Evolutionary conservation across 2,797 vertebrate genomes (phyloP), one percentile per base, ranked within the genome.

Genomic region (Cheirogaleus major): DNA sequence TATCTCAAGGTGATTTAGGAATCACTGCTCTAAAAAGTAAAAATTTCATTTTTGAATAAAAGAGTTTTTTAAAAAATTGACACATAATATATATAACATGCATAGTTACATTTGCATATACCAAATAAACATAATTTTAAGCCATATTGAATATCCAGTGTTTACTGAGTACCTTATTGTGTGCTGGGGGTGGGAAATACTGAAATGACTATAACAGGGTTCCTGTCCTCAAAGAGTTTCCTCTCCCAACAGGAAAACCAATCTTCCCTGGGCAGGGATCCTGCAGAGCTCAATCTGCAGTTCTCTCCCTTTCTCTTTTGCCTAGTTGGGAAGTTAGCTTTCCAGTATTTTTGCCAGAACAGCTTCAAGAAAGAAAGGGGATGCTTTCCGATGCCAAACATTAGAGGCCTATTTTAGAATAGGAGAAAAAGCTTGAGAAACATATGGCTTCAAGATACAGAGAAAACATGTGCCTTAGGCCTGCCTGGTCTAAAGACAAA

Each of bases 1-100:
- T 80, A 83, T 93, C 23, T 50, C 69, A 67, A 50, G 23, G n/a
- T 76, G 63, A 95, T 45, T 45, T 89, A n/a, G 41, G n/a, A 96
- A 86, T 72, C 45, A 38, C 15, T 93, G 67, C 38, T 91, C 50
- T 55, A 70, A 86, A 90, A 83, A 43, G 43, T 13, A 43, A 41
- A 91, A 88, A 65, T 70, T 78, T 93, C 43, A 75, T 38, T 75
- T 73, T 27, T 59, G 1, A 94, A 90, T 65, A 50, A 32, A 84
- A 95, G 22, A 22, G 9, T 4, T 17, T 65, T 50, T 79, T 22
- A 41, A 55, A 69, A 75, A 65, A 50, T 20, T 38, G 23, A 83
- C 17, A 32, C 41, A 59, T 35, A 48, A 78, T 43, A 72, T 45
- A 52, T 2, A 41, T 10, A 95, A 55, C 72, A 91, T 41, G 30